Evolutionary conservation across 2,888 invertebrate genomes (phyloP), one percentile per base, ranked within the genome.

Genomic region (Pharmacophagus antenor): DNA sequence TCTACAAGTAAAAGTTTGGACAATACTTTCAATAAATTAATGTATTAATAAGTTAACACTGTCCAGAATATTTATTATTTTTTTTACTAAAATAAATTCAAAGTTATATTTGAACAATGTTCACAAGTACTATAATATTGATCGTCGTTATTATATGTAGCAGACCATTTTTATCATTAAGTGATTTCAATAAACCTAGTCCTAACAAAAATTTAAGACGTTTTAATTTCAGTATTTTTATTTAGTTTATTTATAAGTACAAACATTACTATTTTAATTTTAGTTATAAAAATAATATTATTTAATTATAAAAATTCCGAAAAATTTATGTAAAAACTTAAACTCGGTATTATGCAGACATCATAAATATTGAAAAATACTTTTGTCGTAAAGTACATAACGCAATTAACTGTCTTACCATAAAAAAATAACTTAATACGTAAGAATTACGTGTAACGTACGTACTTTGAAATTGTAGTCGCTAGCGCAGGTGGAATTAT

Each of bases 1-100:
- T 41, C 47, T 15, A 8, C 2, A 17, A 44, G 18, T 44, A 54
- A 47, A 21, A 50, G 18, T 41, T 46, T 31, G 51, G 57, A 59
- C 63, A 64, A 62, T 60, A 55, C 64, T 68, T 66, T 61, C 62
- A 63, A 66, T 68, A 72, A 70, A 72, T 74, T 70, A 73, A 64
- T 61, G 58, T 67, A 67, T 68, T 70, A 70, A 70, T 72, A 69
- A 66, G 70, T 71, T 65, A 70, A 69, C 69, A 68, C 67, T 67
- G 66, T 65, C 63, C 58, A 59, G 65, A 76, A 80, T 82, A 84
- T 84, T 84, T 80, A 84, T 84, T 74, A 78, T 67, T 65, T 62
- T 62, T 66, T 72, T 79, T 77, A 76, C 74, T 75, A 77, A 82
- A 80, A 68, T 70, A 73, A 76, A 77, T 74, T 69, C 77, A 69